phyloP scores from a whole-genome alignment of 2,113 vertebrate species.

The Hepsetus odoe region DNA sequence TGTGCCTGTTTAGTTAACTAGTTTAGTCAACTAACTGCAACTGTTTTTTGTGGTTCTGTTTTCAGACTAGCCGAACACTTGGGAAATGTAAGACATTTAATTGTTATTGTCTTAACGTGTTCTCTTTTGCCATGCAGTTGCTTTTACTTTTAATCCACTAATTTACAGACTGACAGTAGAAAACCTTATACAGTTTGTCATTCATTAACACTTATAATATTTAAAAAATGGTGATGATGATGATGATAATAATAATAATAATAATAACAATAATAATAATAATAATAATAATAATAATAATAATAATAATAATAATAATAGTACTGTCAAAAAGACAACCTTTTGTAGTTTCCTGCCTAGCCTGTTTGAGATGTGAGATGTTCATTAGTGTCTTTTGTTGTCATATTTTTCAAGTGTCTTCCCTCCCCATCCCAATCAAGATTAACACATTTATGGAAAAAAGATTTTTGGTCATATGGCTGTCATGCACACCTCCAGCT shows the following conservation, averaged over 20 bases:
- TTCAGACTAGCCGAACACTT: constrained; percentile 84
- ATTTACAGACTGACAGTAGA: constrained; percentile 10
- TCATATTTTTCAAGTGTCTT: not conserved
- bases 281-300: not conserved
- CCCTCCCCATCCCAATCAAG: not conserved
- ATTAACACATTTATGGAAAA: too few species aligned
- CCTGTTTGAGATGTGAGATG: not conserved
- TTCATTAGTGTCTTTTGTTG: not conserved
- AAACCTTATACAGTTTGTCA: not conserved
- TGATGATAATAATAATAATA: not conserved
- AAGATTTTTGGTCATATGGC: too few species aligned
- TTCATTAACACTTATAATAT: not conserved
- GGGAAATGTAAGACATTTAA: constrained; percentile 92
- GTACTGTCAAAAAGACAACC: not conserved
- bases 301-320: not conserved
- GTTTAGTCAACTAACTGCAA: constrained; percentile 21
- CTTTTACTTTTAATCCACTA: constrained; percentile 11
- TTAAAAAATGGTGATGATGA: too few species aligned
- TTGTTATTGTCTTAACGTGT: constrained; percentile 38
- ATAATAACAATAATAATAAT: not conserved
- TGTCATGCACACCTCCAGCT: not conserved
- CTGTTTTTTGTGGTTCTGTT: constrained; percentile 69
- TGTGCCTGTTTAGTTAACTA: constrained; percentile 1
- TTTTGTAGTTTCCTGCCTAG: not conserved
- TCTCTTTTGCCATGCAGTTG: not conserved